phyloP scores from a whole-genome alignment of 2,888 invertebrate genomes.

The Drosophila demipolita region DNA sequence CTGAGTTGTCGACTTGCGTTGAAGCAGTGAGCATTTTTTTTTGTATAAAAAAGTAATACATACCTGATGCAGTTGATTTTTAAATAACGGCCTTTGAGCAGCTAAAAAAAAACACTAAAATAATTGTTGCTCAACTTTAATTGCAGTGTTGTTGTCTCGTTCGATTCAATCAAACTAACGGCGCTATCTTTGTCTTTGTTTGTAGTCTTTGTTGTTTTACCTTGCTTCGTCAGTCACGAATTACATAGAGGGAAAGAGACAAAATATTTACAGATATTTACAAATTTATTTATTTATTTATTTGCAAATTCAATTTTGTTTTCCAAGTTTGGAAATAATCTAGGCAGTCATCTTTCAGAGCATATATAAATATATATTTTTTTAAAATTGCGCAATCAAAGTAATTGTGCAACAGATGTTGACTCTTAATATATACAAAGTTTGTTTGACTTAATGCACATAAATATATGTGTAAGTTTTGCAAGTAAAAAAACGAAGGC shows the following conservation, averaged over 20 bases:
- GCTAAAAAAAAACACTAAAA: neutral
- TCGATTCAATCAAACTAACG: slow-evolving; percentile 13
- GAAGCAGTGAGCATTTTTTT: slow-evolving; percentile 25
- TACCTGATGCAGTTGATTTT: slow-evolving; percentile 18
- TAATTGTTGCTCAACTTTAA: slow-evolving; percentile 39
- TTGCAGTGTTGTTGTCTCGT: slow-evolving; percentile 14
- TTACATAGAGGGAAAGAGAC: neutral
- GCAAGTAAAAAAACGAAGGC: neutral
- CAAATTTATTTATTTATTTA: too few relatives aligned
- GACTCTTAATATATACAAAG: neutral
- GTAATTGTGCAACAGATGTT: neutral
- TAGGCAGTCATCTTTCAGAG: neutral
- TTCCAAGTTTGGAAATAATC: neutral
- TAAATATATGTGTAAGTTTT: neutral
- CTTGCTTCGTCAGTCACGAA: slow-evolving; percentile 6
- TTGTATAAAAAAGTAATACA: neutral
- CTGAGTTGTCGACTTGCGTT: slow-evolving; percentile 44
- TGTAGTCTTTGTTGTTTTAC: neutral
- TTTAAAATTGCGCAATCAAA: neutral
- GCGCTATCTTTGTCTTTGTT: slow-evolving; percentile 10
- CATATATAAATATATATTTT: neutral
- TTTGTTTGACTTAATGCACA: neutral
- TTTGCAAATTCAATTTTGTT: neutral
- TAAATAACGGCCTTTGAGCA: slow-evolving; percentile 30
- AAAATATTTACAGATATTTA: neutral